Evolutionary conservation across 2,113 vertebrate species (phyloP).

Genomic region (Theristicus caerulescens): DNA sequence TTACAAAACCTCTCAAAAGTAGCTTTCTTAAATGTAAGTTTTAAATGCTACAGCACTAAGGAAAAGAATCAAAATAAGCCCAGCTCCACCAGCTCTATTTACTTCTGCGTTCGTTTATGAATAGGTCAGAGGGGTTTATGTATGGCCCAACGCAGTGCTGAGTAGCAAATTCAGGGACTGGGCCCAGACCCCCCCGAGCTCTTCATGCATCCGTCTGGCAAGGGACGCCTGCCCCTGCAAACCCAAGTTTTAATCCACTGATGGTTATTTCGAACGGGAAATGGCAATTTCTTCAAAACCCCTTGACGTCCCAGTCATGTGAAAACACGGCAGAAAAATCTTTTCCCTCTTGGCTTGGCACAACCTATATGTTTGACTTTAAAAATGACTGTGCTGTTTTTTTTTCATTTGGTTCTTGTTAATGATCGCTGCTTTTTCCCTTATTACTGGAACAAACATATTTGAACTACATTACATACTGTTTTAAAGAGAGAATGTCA

Average conservation of each 20-base stretch:
- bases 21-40: neutral
- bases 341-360: neutral
- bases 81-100: neutral
- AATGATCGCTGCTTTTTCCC: neutral
- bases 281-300: neutral
- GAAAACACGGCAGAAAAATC: neutral
- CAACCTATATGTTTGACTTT: neutral
- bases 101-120: too few species aligned
- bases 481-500: neutral
- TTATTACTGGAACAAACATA: conserved; percentile 19
- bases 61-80: neutral
- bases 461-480: neutral
- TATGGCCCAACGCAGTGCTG: fast-evolving
- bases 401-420: neutral
- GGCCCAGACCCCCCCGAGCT: neutral
- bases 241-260: fast-evolving
- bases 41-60: neutral
- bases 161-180: too few species aligned
- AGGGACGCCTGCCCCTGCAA: fast-evolving
- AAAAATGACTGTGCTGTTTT: conserved; percentile 4
- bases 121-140: neutral
- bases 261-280: neutral
- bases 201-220: fast-evolving
- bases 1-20: neutral
- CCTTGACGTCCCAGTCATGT: neutral